A percentile compares a stretch with the other conserved stretches of the same genome.
These are phyloP conservation scores for Drosophila watanabei DNA, from an alignment of 1,140 invertebrate species.

Conservation along the genomic window DNA sequence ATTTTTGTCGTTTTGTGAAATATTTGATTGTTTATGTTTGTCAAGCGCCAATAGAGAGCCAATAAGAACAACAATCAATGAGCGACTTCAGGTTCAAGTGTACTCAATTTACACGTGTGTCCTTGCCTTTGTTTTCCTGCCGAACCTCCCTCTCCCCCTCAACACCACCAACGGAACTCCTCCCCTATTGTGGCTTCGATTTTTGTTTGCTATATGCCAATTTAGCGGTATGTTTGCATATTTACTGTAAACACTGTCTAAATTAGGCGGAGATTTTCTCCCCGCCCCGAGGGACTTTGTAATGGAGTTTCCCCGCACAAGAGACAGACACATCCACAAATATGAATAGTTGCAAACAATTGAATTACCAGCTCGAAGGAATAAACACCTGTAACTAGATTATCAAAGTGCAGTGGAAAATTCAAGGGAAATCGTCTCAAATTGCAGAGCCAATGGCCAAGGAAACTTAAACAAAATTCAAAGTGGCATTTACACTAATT, in stretches of 20 bases:
- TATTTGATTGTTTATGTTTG: slow-evolving; percentile 73
- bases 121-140: slow-evolving; percentile 53
- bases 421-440: neutral
- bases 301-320: slow-evolving; percentile 4
- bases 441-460: neutral
- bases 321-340: slow-evolving; percentile 12
- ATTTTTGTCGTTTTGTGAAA: slow-evolving; percentile 62
- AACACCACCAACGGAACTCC: neutral
- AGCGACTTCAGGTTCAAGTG: slow-evolving; percentile 56
- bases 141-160: neutral
- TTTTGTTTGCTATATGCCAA: slow-evolving; percentile 74
- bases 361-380: slow-evolving; percentile 3
- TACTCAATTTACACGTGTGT: slow-evolving; percentile 70
- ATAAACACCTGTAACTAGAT: slow-evolving; percentile 22
- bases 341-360: slow-evolving; percentile 18
- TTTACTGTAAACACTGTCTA: slow-evolving; percentile 77
- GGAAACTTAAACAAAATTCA: neutral
- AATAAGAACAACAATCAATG: slow-evolving; percentile 48
- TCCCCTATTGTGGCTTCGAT: slow-evolving; percentile 33
- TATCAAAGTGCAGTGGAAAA: slow-evolving; percentile 5
- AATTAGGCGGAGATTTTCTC: slow-evolving; percentile 70
- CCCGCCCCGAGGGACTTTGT: slow-evolving; percentile 1
- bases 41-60: slow-evolving; percentile 32
- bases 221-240: slow-evolving; percentile 69
- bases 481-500: slow-evolving; percentile 10